Conservation (phyloP, 2,113 vertebrate genomes). For the Ammodramus savannarum region DNA sequence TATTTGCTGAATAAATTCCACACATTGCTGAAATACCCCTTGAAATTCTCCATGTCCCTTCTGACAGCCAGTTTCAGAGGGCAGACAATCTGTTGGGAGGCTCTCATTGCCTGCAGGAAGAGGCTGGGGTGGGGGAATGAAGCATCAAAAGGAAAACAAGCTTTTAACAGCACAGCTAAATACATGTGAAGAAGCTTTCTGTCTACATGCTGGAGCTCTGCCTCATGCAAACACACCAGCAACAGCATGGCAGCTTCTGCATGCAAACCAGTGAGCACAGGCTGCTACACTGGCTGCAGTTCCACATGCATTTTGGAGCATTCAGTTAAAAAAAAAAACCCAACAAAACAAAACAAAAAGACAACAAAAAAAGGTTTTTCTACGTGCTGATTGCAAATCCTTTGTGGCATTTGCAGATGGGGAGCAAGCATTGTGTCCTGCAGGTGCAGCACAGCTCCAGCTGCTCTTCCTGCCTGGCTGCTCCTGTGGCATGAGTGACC, state of each 20-base stretch:
- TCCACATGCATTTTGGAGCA: background rate
- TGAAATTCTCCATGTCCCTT: background rate
- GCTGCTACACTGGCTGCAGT: background rate
- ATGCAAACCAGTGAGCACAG: background rate
- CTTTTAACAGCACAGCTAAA: background rate
- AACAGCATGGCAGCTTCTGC: background rate
- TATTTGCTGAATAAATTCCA: conserved; percentile 1
- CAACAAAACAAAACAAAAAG: background rate
- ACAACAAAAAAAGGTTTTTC: background rate
- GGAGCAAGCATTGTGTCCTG: background rate
- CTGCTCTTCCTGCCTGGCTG: background rate
- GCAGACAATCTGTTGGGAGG: background rate
- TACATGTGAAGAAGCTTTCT: background rate
- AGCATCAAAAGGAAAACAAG: background rate
- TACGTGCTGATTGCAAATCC: background rate
- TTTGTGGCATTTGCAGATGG: background rate
- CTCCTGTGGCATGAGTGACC: background rate
- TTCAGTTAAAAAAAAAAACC: background rate
- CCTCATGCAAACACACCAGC: background rate
- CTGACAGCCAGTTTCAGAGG: background rate
- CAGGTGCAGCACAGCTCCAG: background rate
- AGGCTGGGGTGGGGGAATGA: background rate
- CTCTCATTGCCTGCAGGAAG: background rate
- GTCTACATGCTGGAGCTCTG: background rate
- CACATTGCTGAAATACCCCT: background rate